Conservation (phyloP, 2,113 vertebrate species). For the Pelusios castaneus region DNA sequence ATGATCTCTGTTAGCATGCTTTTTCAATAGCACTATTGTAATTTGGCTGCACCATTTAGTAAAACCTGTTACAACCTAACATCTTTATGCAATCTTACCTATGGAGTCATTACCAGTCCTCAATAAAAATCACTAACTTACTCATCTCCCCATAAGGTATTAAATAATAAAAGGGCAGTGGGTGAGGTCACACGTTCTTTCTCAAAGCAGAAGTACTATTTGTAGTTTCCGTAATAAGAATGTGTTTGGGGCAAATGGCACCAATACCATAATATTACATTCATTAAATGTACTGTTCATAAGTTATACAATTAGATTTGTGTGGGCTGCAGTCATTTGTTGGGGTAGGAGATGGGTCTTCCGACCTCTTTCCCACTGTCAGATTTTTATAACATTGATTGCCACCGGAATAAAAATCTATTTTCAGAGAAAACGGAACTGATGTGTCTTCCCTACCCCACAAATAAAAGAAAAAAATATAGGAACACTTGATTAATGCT, state of each 20-base stretch:
- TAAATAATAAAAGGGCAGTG: neutral
- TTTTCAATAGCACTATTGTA: neutral
- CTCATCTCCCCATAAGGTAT: neutral
- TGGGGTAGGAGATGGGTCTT: neutral
- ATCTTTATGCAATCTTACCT: neutral
- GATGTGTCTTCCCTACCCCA: neutral
- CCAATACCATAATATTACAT: neutral
- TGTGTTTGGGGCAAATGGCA: neutral
- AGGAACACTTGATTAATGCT: neutral
- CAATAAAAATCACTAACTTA: neutral
- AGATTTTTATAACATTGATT: neutral
- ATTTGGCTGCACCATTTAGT: neutral
- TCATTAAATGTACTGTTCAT: neutral
- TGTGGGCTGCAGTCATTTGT: neutral
- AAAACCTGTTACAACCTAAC: neutral
- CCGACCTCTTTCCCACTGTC: neutral
- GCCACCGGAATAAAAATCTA: neutral
- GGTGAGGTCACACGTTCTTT: neutral
- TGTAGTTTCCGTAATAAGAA: neutral
- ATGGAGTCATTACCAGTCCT: neutral
- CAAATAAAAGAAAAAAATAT: neutral
- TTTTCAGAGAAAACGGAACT: neutral
- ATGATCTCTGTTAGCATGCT: neutral
- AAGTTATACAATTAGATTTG: fast-evolving
- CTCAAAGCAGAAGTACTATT: neutral